These are phyloP conservation scores for Brachionus angularis DNA, from an alignment of 1,140 invertebrate genomes.

Conservation along the genomic window DNA sequence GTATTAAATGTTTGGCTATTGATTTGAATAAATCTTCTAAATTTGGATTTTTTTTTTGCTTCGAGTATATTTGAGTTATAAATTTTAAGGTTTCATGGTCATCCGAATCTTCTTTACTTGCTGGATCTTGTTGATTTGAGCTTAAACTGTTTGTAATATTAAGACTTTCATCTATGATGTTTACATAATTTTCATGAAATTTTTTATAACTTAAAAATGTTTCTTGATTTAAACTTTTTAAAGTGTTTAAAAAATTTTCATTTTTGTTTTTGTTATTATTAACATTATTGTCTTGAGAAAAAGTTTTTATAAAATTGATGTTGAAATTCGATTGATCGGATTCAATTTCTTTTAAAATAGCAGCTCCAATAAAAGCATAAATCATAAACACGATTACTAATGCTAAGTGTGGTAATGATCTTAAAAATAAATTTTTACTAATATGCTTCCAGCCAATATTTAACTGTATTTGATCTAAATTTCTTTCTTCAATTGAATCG, in stretches of 20 bases:
- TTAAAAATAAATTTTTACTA: background rate
- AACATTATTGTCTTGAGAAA: background rate
- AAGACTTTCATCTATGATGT: background rate
- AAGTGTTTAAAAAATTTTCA: background rate
- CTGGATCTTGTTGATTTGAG: background rate
- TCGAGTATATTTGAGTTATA: background rate
- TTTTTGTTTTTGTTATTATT: background rate
- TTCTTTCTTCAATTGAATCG: background rate
- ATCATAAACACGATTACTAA: conserved; percentile 23
- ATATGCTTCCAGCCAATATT: background rate
- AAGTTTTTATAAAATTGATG: too few species aligned
- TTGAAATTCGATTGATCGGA: too few species aligned
- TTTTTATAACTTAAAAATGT: too few species aligned
- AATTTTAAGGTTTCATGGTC: background rate
- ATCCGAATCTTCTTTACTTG: background rate
- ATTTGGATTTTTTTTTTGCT: conserved; percentile 14
- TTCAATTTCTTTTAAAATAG: conserved; percentile 41
- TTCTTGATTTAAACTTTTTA: background rate
- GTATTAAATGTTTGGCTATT: conserved; percentile 6
- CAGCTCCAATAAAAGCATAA: conserved; percentile 2
- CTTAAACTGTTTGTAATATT: background rate
- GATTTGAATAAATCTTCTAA: background rate
- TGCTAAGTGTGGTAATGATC: conserved; percentile 21
- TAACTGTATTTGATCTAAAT: background rate
- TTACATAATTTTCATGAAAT: background rate